phyloP scores from a whole-genome alignment of 2,113 vertebrate genomes.

The Boleophthalmus pectinirostris region DNA sequence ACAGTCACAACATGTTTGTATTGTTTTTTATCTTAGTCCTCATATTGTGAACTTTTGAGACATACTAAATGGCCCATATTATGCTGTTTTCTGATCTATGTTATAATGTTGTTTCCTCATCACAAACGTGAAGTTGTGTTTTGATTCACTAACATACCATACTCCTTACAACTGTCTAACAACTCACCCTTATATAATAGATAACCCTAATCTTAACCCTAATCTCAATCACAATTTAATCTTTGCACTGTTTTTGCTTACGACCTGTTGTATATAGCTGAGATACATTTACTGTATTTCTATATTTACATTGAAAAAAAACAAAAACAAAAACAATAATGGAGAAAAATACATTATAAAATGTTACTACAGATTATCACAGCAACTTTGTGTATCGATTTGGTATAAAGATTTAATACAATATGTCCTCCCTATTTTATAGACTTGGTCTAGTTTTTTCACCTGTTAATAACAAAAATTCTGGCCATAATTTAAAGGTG shows the following conservation, averaged over 20 bases:
- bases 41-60: not conserved
- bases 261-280: too few relatives aligned
- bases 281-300: too few relatives aligned
- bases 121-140: too few relatives aligned
- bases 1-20: not conserved
- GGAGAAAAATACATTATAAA: not conserved
- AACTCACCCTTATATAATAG: too few relatives aligned
- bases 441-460: not conserved
- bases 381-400: not conserved
- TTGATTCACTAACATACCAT: too few relatives aligned
- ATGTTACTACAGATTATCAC: not conserved
- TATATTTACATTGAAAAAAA: too few relatives aligned
- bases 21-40: not conserved
- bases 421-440: not conserved
- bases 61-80: not conserved
- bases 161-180: too few relatives aligned
- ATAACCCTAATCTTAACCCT: too few relatives aligned
- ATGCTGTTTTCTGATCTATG: too few relatives aligned
- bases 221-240: too few relatives aligned
- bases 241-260: too few relatives aligned
- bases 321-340: not conserved
- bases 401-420: not conserved
- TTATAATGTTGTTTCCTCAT: too few relatives aligned
- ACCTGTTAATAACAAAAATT: not conserved
- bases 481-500: not conserved